Evolutionary conservation across 2,888 invertebrate genomes (phyloP), one percentile per base, ranked within the genome.

Genomic region (Emmelina monodactyla): DNA sequence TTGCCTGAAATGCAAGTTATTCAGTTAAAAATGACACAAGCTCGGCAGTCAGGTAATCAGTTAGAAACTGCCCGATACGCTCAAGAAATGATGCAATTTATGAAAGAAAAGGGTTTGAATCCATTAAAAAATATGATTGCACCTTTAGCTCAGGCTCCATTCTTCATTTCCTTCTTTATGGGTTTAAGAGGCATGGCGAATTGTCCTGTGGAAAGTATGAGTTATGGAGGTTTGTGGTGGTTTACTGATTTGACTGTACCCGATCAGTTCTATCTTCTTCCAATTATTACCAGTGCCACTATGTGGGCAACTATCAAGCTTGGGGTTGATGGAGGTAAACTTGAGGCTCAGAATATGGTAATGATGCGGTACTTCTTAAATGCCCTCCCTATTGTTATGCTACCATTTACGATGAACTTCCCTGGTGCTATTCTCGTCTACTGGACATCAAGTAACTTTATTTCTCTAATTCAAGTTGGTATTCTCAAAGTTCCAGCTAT

Each of bases 101-200:
- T 94, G 91, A 89, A 88, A 54, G 86, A 89, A 35, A 91, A 92
- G 49, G 80, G 89, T 0, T 62, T 96, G 13, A 92, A 88, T 71
- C 91, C 94, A 0, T 57, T 92, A 1, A 93, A 90, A 62, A 89
- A 87, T 62, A 78, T 94, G 70, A 41, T 92, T 31, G 87, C 90
- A 1, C 90, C 92, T 0, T 43, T 92, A 28, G 86, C 88, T 0
- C 93, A 93, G 71, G 92, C 92, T 35, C 96, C 96, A 0, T 72
- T 98, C 11, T 98, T 98, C 62, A 70, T 97, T 42, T 95, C 97
- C 1, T 91, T 95, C 61, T 98, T 97, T 59, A 83, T 92, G 72
- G 94, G 89, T 0, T 68, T 99, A 31, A 83, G 93, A 48, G 79
- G 85, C 43, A 97, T 99, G 97, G 87, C 94, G 1, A 89, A 88